Conservation (phyloP, 2,113 vertebrate species). For the Cariama cristata region DNA sequence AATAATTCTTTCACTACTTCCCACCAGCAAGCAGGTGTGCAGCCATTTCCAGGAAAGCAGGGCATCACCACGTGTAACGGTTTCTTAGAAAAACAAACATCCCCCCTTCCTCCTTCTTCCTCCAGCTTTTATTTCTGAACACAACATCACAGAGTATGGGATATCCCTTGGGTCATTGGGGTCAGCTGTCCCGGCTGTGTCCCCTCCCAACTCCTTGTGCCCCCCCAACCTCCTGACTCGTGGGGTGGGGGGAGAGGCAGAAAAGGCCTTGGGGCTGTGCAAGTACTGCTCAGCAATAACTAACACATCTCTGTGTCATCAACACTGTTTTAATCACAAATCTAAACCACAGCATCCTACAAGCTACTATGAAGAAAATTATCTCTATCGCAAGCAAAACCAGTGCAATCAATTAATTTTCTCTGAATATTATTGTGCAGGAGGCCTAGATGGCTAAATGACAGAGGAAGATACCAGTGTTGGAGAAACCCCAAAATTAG, state of each 20-base stretch:
- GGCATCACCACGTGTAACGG: not conserved
- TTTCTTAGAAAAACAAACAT: not conserved
- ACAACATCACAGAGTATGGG: not conserved
- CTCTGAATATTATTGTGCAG: not conserved
- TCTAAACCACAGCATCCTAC: not conserved
- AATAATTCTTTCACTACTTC: not conserved
- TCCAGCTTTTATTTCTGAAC: not conserved
- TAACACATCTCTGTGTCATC: not conserved
- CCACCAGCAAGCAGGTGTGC: not conserved
- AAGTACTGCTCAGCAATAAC: not conserved
- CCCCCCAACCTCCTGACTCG: not conserved
- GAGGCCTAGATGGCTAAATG: not conserved
- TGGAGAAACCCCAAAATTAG: not conserved
- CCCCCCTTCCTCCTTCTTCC: not conserved
- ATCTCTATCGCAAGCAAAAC: not conserved
- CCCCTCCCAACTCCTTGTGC: not conserved
- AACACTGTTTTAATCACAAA: not conserved
- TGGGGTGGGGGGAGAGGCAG: not conserved
- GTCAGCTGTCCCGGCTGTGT: not conserved
- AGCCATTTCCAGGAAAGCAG: not conserved
- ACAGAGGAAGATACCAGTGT: not conserved
- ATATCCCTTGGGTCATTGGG: not conserved
- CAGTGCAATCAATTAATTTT: not conserved
- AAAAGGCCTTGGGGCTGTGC: not conserved
- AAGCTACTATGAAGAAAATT: not conserved